Conservation (phyloP, 2,797 vertebrate species). For the Onychomys torridus region DNA sequence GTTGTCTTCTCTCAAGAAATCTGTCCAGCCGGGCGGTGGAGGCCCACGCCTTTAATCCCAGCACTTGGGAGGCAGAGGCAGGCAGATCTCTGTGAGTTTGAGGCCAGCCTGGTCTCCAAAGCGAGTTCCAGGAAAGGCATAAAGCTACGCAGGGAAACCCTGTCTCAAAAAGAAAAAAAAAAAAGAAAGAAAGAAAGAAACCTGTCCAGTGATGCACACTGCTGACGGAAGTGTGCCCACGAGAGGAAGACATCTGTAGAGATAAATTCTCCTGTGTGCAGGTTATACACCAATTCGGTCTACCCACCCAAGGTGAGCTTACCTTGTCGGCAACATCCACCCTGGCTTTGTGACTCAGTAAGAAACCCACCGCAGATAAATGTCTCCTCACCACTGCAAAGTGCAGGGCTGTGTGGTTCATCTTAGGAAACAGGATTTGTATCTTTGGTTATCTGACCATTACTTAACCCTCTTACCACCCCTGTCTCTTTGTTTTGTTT, state of each 20-base stretch:
- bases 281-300: not conserved
- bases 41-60: no score
- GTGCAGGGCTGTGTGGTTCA: slow-evolving; percentile 92
- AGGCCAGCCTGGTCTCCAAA: no score
- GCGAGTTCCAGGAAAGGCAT: no score
- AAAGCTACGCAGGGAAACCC: no score
- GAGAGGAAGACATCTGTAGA: not conserved
- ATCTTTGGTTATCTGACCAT: slow-evolving; percentile 37
- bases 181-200: no score
- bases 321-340: slow-evolving; percentile 94
- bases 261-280: not conserved
- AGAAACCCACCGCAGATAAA: slow-evolving; percentile 89
- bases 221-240: not conserved
- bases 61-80: no score
- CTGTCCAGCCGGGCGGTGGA: no score
- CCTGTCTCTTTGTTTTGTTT: not conserved
- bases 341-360: slow-evolving; percentile 93
- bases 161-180: no score
- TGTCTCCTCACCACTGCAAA: slow-evolving; percentile 92
- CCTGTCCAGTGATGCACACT: not conserved
- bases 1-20: slow-evolving; percentile 21
- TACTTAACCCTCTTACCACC: not conserved
- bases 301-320: slow-evolving; percentile 60
- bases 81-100: no score
- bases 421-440: slow-evolving; percentile 85